Conservation (phyloP, 1,140 invertebrate species). For the Drosophila pseudoobscura region DNA sequence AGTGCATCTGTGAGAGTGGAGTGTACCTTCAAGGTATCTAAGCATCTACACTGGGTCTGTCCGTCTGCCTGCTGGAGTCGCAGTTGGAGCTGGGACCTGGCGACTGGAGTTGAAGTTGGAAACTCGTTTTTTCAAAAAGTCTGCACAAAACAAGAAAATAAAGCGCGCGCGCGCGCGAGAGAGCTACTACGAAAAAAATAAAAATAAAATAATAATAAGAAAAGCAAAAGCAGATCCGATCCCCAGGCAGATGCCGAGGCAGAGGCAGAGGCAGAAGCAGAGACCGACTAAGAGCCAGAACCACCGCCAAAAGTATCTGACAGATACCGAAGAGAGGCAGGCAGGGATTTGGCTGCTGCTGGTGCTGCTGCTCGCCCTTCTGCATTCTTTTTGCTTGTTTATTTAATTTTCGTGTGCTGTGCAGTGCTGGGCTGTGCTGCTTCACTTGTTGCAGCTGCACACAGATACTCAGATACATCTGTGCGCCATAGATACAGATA, state of each 20-base stretch:
- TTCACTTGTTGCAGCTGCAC: conserved; percentile 76
- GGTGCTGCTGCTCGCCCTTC: conserved; percentile 56
- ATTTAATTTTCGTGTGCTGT: conserved; percentile 63
- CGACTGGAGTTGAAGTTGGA: conserved; percentile 57
- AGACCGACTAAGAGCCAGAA: conserved; percentile 3
- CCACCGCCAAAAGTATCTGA: conserved; percentile 49
- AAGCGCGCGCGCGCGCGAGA: conserved; percentile 32
- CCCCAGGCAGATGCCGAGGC: no score
- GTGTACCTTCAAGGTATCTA: conserved; percentile 78
- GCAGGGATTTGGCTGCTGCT: conserved; percentile 56
- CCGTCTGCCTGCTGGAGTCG: conserved; percentile 41
- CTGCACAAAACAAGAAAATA: conserved; percentile 71
- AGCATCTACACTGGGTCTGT: conserved; percentile 62
- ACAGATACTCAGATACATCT: conserved; percentile 26
- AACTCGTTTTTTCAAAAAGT: conserved; percentile 77
- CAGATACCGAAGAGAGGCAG: conserved; percentile 33
- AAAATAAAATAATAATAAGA: conserved; percentile 45
- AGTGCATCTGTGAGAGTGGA: conserved; percentile 22
- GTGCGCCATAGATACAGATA: conserved; percentile 63
- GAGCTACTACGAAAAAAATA: conserved; percentile 45
- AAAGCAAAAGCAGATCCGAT: conserved; percentile 36
- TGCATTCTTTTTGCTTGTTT: conserved; percentile 75
- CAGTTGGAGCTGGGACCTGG: conserved; percentile 57
- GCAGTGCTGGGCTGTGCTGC: conserved; percentile 29
- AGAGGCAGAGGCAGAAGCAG: no score